These are phyloP conservation scores for Polypedilum pembai DNA, from an alignment of 1,140 invertebrate species.

Conservation along the genomic window DNA sequence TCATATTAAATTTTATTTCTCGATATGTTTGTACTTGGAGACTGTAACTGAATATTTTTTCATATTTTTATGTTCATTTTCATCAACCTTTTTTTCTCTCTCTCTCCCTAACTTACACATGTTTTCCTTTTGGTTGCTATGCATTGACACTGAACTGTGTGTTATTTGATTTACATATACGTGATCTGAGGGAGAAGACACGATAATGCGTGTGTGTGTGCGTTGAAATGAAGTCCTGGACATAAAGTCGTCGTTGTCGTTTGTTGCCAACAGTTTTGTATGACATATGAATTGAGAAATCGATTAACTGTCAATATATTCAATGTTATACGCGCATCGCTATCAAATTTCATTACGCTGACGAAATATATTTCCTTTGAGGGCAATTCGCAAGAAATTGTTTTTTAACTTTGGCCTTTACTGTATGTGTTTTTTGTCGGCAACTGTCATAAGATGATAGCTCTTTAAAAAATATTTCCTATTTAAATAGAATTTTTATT, in stretches of 20 bases:
- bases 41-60: neutral
- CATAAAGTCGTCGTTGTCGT: neutral
- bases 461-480: slow-evolving; percentile 13
- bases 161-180: neutral
- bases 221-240: neutral
- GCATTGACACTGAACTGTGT: slow-evolving; percentile 10
- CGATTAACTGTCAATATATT: slow-evolving; percentile 3
- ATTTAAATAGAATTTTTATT: neutral
- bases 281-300: slow-evolving; percentile 12
- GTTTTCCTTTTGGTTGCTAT: slow-evolving; percentile 12
- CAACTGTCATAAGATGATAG: too few species aligned
- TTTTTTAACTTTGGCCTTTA: neutral
- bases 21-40: neutral
- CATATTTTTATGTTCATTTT: neutral
- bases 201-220: neutral
- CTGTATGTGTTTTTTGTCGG: too few species aligned
- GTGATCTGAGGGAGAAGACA: neutral
- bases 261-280: neutral
- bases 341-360: neutral
- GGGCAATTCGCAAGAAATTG: neutral
- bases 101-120: neutral
- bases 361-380: neutral
- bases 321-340: neutral
- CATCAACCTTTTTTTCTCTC: neutral
- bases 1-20: neutral